These are phyloP conservation scores for Ophioderma brevispina DNA, from an alignment of 35 echinoderm and acorn worm species.

Conservation along the genomic window DNA sequence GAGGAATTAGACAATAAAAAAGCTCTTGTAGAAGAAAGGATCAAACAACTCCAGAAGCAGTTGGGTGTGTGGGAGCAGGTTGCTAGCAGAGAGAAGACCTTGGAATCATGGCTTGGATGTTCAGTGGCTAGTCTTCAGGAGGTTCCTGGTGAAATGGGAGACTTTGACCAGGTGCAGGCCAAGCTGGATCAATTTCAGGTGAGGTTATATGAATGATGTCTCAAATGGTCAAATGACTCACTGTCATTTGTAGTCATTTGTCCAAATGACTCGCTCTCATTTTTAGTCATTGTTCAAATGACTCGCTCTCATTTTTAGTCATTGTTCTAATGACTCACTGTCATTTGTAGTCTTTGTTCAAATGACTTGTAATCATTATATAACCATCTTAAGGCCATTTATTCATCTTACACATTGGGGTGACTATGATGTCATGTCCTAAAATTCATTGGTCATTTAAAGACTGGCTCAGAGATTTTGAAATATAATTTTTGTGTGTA, in stretches of 20 bases:
- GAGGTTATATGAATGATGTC: background rate
- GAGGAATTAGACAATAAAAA: background rate
- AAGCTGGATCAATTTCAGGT: constrained; percentile 72
- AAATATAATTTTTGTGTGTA: too few species aligned
- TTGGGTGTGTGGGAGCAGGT: constrained; percentile 50
- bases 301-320: too few species aligned
- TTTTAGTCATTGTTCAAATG: too few species aligned
- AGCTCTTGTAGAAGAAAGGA: constrained; percentile 45
- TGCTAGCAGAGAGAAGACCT: constrained; percentile 16
- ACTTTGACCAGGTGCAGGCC: constrained; percentile 32
- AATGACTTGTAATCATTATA: too few species aligned
- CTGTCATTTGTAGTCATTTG: background rate
- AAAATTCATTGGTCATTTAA: too few species aligned
- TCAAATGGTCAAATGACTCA: background rate
- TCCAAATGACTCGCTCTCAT: background rate
- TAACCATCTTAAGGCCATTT: too few species aligned
- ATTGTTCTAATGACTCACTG: too few species aligned
- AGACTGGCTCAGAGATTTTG: too few species aligned
- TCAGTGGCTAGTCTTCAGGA: constrained; percentile 34
- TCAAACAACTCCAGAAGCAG: constrained; percentile 25
- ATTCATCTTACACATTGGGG: too few species aligned
- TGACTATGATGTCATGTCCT: too few species aligned
- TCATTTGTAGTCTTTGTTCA: too few species aligned
- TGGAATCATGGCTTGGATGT: constrained; percentile 42
- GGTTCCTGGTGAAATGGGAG: constrained; percentile 40